Evolutionary conservation across 2,888 invertebrate species (phyloP).

Genomic region (Norana najaformis): DNA sequence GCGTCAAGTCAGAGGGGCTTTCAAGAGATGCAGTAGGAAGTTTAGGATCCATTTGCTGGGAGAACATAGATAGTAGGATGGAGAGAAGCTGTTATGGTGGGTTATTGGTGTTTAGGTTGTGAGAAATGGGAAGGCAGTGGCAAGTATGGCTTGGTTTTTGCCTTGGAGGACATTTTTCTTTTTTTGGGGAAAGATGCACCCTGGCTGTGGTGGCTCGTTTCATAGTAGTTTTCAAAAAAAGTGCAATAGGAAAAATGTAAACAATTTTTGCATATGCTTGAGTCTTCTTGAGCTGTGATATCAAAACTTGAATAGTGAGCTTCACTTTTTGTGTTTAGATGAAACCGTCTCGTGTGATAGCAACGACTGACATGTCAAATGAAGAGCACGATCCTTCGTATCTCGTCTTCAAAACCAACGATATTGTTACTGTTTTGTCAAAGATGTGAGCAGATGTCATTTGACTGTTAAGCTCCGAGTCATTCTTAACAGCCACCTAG

Average conservation of each 20-base stretch:
- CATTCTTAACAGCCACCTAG: background rate
- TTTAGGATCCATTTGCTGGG: too few species aligned
- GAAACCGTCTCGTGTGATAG: conserved; percentile 82
- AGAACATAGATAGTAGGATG: too few species aligned
- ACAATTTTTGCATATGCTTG: background rate
- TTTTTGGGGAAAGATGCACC: too few species aligned
- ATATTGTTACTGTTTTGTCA: conserved; percentile 88
- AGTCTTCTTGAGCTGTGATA: background rate
- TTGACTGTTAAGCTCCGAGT: background rate
- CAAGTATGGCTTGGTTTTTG: too few species aligned
- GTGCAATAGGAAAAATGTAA: background rate
- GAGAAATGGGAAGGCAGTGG: too few species aligned
- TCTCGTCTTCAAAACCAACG: conserved; percentile 81
- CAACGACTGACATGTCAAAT: conserved; percentile 24
- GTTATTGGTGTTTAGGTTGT: too few species aligned
- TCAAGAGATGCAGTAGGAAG: too few species aligned
- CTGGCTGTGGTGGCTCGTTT: too few species aligned
- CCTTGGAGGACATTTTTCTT: too few species aligned
- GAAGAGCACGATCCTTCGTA: conserved; percentile 66
- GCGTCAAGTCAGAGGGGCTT: too few species aligned
- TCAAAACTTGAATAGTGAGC: background rate
- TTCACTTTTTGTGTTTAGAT: conserved; percentile 66
- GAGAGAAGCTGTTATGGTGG: too few species aligned
- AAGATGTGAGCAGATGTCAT: conserved; percentile 69
- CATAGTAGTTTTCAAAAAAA: background rate